phyloP scores from a whole-genome alignment of 2,888 invertebrate species.

The Uloborus plumipes region DNA sequence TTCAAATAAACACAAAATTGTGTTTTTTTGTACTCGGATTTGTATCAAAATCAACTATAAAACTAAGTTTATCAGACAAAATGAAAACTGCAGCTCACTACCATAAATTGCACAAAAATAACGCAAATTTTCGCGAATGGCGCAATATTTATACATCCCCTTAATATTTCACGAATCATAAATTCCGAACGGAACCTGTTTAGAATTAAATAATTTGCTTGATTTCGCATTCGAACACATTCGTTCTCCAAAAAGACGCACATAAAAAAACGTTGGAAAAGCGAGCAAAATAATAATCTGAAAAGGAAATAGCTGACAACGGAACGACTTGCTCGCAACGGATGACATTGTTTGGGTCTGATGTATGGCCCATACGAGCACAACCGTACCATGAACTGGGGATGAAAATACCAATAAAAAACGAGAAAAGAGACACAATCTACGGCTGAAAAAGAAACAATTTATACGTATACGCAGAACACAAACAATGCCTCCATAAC shows the following conservation, averaged over 20 bases:
- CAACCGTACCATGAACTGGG: conserved; percentile 35
- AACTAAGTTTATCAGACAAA: too few species aligned
- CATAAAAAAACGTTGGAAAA: neutral
- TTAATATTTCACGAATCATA: conserved; percentile 21
- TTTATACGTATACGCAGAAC: conserved; percentile 46
- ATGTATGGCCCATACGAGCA: conserved; percentile 43
- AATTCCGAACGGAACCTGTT: conserved; percentile 55
- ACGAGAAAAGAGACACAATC: conserved; percentile 32
- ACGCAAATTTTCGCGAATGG: too few species aligned
- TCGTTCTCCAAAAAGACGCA: neutral
- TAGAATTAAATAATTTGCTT: conserved; percentile 61
- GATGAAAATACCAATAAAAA: conserved; percentile 33
- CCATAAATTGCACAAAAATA: too few species aligned
- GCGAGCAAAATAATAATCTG: conserved; percentile 50
- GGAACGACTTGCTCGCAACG: conserved; percentile 46
- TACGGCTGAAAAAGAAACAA: conserved; percentile 52
- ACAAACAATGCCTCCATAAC: conserved; percentile 48
- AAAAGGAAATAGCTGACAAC: conserved; percentile 56
- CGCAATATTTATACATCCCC: conserved; percentile 2
- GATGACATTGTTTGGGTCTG: conserved; percentile 40
- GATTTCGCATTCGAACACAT: conserved; percentile 55
- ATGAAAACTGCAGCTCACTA: too few species aligned
- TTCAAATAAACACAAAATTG: too few species aligned
- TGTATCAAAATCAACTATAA: too few species aligned
- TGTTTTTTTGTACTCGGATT: too few species aligned